These are phyloP conservation scores for Eclectus roratus DNA, from an alignment of 2,113 vertebrate species.

Conservation along the genomic window DNA sequence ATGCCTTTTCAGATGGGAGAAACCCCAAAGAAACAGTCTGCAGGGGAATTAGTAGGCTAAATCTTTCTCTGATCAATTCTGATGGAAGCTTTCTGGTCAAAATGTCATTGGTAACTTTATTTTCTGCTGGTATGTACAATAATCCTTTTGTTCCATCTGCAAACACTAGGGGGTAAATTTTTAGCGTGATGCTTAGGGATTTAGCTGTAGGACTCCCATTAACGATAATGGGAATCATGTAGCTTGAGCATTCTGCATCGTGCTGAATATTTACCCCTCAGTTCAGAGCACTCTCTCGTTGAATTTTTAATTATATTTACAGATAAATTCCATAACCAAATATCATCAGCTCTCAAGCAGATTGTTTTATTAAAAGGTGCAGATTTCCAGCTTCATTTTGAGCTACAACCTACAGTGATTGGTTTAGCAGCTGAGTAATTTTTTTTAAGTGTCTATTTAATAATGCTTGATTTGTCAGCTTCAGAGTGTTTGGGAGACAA, in stretches of 20 bases:
- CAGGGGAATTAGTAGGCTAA: not conserved
- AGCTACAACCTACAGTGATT: conserved; percentile 46
- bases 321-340: conserved; percentile 76
- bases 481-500: conserved; percentile 24
- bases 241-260: conserved; percentile 66
- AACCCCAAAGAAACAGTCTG: not conserved
- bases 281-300: conserved; percentile 70
- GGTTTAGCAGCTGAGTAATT: conserved; percentile 56
- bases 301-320: conserved; percentile 83
- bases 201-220: conserved; percentile 80
- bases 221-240: conserved; percentile 74
- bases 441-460: conserved; percentile 62
- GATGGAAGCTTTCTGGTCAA: conserved; percentile 66
- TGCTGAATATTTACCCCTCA: conserved; percentile 75
- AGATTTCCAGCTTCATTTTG: conserved; percentile 54
- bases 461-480: conserved; percentile 55
- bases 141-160: conserved; percentile 78
- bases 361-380: conserved; percentile 67
- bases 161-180: conserved; percentile 81
- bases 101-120: conserved; percentile 69
- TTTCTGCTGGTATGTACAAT: conserved; percentile 72
- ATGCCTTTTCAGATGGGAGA: not conserved
- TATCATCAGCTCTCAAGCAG: conserved; percentile 66
- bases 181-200: conserved; percentile 64
- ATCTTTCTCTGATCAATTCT: conserved; percentile 24